Evolutionary conservation across 1,140 invertebrate genomes (phyloP), one percentile per base, ranked within the genome.

Genomic region (Lethocerus indicus): DNA sequence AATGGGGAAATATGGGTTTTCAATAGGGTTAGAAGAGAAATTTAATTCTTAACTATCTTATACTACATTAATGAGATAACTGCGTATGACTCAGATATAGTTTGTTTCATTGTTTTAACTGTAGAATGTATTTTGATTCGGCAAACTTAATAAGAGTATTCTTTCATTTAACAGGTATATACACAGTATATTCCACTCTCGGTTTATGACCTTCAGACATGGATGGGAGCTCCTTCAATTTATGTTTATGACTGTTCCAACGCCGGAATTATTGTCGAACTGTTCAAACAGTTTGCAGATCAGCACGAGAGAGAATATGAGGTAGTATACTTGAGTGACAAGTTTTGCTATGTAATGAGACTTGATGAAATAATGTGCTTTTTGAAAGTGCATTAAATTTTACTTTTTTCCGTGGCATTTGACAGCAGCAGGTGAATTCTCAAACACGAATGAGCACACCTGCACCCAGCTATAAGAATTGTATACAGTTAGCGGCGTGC

Each of bases 1-100:
- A 98, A 98, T 71, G 95, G 96, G 13, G 95, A 99, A 76, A 94
- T 99, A 60, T 98, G 96, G 96, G 94, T 98, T 3, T 99, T 99
- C 67, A 98, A 99, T 71, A 79, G 85, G 67, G 87, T 90, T 63
- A 66, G 66, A 60, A 50, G 2, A 39, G 21, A 7, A 39, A 7
- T 7, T 39, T 44, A 53, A 54, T 45, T 2, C 23, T 24, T 2
- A 49, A 23, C 5, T 46, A 21, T n/a, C n/a, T 21, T 9, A 41
- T 40, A 37, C n/a, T 45, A 23, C 24, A n/a, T 49, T 24, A 49
- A 49, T 39, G 9, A 47, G 37, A 47, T 12, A 14, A 12, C 9
- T 37, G 20, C 12, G 20, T 13, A 13, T 39, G 9, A 40, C 29
- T 47, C 23, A 37, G 12, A 47, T 13, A 18, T 14, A 7, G 9